phyloP scores from a whole-genome alignment of 2,888 invertebrate species.

The Fabriciana adippe region DNA sequence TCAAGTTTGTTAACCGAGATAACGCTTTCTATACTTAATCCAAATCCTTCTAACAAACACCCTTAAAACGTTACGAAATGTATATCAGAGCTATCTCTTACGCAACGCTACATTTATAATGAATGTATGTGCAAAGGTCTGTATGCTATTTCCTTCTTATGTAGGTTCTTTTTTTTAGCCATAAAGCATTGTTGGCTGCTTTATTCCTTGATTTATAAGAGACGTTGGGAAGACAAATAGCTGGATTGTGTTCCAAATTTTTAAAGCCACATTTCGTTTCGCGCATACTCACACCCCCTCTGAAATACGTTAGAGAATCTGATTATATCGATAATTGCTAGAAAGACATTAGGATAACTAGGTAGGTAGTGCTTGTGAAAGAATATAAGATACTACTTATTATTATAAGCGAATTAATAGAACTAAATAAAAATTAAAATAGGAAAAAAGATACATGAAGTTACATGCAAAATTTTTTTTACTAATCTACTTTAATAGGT shows the following conservation, averaged over 20 bases:
- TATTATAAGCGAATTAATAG: too few relatives aligned
- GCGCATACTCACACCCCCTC: constrained; percentile 77
- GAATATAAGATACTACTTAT: too few relatives aligned
- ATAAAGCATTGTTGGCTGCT: constrained; percentile 85
- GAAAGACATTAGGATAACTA: neutral
- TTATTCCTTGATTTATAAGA: constrained; percentile 87
- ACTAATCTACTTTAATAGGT: too few relatives aligned
- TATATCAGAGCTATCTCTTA: constrained; percentile 57
- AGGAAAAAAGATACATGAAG: too few relatives aligned
- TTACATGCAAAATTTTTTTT: too few relatives aligned
- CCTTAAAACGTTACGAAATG: constrained; percentile 24
- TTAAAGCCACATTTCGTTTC: constrained; percentile 89
- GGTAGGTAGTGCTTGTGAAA: neutral
- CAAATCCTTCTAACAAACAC: constrained; percentile 25
- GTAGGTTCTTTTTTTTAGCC: constrained; percentile 81
- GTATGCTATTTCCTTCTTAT: constrained; percentile 81
- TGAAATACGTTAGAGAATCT: constrained; percentile 59
- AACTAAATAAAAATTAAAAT: too few relatives aligned
- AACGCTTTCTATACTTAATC: too few relatives aligned
- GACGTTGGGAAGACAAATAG: constrained; percentile 89
- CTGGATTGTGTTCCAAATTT: constrained; percentile 90
- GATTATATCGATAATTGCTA: constrained; percentile 39
- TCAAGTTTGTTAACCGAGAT: constrained; percentile 3
- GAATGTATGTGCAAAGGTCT: constrained; percentile 67
- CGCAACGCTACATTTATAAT: constrained; percentile 76